A percentile compares a stretch with the other conserved stretches of the same genome.
These are phyloP conservation scores for Hippopotamyrus pictus DNA, from an alignment of 2,797 vertebrate species.

Conservation along the genomic window DNA sequence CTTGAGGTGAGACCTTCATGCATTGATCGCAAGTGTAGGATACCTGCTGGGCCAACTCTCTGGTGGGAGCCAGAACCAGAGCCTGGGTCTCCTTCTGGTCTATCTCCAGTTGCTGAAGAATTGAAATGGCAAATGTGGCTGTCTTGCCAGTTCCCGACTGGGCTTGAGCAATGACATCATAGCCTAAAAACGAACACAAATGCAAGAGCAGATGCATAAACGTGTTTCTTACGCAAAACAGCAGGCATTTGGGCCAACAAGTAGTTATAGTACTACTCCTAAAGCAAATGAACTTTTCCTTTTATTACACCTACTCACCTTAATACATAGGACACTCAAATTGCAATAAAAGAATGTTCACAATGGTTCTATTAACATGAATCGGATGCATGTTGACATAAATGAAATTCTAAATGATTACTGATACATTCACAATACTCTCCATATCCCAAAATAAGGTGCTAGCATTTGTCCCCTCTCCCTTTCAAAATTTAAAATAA, in stretches of 20 bases:
- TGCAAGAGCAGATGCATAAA: neutral
- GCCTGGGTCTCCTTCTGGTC: slow-evolving; percentile 98
- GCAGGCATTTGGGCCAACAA: neutral
- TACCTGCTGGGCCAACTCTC: slow-evolving; percentile 99
- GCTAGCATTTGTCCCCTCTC: neutral
- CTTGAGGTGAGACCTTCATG: slow-evolving; percentile 64
- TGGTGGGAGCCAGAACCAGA: slow-evolving; percentile 97
- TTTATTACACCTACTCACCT: neutral
- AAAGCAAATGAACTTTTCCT: neutral
- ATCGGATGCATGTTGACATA: neutral
- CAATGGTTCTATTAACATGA: neutral
- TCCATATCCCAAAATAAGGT: neutral
- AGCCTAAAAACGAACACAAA: slow-evolving; percentile 61
- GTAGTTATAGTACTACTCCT: neutral
- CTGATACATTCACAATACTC: neutral
- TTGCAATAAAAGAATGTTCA: neutral
- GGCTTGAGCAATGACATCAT: slow-evolving; percentile 99
- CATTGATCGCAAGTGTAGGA: slow-evolving; percentile 63
- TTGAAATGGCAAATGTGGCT: slow-evolving; percentile 99
- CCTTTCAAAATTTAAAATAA: neutral
- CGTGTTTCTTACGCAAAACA: neutral
- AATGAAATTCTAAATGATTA: neutral
- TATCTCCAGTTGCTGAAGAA: slow-evolving; percentile 99
- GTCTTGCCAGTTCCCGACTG: slow-evolving; percentile 99
- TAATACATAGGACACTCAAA: neutral